Conservation (phyloP, 2,797 vertebrate species). For the Ceryle rudis region DNA sequence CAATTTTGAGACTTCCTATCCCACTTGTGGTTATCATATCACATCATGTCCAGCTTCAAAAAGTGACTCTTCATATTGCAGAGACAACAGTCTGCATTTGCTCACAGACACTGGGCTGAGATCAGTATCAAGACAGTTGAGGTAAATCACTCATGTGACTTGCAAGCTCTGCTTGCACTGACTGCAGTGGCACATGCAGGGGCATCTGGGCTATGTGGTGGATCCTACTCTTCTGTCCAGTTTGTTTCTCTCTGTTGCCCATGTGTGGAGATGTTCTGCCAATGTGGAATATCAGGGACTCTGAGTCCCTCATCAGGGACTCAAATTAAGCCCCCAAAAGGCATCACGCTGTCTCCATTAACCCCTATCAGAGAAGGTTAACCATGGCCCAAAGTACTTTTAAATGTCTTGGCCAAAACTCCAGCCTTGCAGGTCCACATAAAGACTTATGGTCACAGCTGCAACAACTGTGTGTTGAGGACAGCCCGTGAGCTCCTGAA, state of each 20-base stretch:
- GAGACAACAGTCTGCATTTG: neutral
- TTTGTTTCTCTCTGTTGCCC: neutral
- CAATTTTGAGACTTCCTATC: neutral
- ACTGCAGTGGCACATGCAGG: neutral
- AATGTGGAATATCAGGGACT: neutral
- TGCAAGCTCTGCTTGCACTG: neutral
- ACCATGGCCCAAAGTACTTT: neutral
- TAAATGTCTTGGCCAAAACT: neutral
- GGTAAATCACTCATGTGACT: neutral
- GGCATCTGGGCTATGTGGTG: neutral
- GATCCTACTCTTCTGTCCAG: neutral
- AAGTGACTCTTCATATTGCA: neutral
- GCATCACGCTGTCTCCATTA: neutral
- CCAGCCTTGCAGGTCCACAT: neutral
- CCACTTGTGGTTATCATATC: neutral
- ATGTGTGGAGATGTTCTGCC: neutral
- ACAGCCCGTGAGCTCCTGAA: neutral
- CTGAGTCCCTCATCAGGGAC: neutral
- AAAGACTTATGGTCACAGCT: neutral
- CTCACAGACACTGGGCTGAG: accelerated
- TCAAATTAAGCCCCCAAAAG: neutral
- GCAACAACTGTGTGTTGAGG: neutral
- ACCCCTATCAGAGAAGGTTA: neutral
- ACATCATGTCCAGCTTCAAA: neutral
- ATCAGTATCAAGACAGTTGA: neutral